Conservation (phyloP, 1,140 invertebrate genomes). For the Euwallacea fornicatus region DNA sequence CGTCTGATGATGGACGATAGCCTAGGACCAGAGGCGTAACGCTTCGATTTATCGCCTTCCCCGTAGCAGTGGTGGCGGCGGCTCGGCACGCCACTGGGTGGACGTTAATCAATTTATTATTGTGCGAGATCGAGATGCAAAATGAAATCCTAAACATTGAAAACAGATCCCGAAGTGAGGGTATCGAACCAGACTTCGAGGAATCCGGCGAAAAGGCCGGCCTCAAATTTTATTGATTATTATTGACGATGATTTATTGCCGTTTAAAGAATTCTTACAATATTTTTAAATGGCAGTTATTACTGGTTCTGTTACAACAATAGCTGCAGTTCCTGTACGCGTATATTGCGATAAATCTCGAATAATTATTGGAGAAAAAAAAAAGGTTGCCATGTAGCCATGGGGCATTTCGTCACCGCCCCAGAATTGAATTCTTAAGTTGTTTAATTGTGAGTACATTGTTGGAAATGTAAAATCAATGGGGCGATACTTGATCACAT, state of each 20-base stretch:
- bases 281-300: conserved; percentile 17
- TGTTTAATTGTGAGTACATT: no score
- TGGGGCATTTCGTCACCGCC: no score
- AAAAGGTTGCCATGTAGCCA: no score
- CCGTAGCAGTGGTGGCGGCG: no score
- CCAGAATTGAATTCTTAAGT: no score
- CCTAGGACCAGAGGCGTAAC: conserved; percentile 8
- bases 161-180: conserved; percentile 15
- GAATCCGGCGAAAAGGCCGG: conserved; percentile 6
- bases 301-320: no score
- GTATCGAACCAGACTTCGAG: conserved; percentile 15
- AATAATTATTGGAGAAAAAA: no score
- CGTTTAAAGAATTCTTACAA: conserved; percentile 3
- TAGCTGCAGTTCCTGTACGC: no score
- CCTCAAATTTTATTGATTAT: conserved; percentile 27
- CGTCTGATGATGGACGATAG: conserved; percentile 17
- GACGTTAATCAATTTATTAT: conserved; percentile 1
- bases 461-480: background rate
- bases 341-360: no score
- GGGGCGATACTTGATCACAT: conserved; percentile 20
- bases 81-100: no score
- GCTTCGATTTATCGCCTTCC: background rate
- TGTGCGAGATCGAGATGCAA: background rate
- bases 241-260: conserved; percentile 23
- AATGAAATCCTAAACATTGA: conserved; percentile 11